A percentile compares a stretch with the other conserved stretches of the same genome.
Conservation (phyloP, 2,888 invertebrate species). For the Meliscaeva auricollis region DNA sequence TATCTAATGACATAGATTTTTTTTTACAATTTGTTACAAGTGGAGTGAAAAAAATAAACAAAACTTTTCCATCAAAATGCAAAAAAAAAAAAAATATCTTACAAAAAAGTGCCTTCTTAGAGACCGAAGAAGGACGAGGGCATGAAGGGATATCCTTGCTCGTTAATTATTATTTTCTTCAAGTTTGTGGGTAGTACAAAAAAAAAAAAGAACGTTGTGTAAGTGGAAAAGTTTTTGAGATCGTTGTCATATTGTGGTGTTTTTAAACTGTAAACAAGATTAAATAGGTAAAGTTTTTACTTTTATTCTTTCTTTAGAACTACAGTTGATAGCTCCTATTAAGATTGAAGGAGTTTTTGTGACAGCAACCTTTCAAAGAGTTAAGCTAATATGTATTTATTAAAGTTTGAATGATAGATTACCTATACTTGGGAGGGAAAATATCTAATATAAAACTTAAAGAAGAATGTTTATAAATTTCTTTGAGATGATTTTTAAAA, state of each 20-base stretch:
- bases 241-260: conserved; percentile 30
- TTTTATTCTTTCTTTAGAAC: background rate
- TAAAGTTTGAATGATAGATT: too few species aligned
- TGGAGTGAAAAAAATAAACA: background rate
- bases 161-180: conserved; percentile 47
- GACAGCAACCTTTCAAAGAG: background rate
- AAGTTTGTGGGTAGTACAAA: background rate
- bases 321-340: background rate
- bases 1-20: background rate
- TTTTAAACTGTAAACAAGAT: conserved; percentile 23
- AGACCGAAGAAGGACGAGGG: background rate
- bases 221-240: conserved; percentile 27
- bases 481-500: too few species aligned
- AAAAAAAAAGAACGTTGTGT: conserved; percentile 11
- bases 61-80: conserved; percentile 23
- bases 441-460: too few species aligned
- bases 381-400: too few species aligned
- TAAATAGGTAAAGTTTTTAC: conserved; percentile 22
- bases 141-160: conserved; percentile 28
- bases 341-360: background rate
- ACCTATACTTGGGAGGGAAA: too few species aligned
- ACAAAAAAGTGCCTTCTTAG: too few species aligned
- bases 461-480: too few species aligned
- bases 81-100: background rate
- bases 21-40: too few species aligned